Base-by-base conservation (phyloP, 1,140 invertebrate species). In the Calliopsis andreniformis region DNA sequence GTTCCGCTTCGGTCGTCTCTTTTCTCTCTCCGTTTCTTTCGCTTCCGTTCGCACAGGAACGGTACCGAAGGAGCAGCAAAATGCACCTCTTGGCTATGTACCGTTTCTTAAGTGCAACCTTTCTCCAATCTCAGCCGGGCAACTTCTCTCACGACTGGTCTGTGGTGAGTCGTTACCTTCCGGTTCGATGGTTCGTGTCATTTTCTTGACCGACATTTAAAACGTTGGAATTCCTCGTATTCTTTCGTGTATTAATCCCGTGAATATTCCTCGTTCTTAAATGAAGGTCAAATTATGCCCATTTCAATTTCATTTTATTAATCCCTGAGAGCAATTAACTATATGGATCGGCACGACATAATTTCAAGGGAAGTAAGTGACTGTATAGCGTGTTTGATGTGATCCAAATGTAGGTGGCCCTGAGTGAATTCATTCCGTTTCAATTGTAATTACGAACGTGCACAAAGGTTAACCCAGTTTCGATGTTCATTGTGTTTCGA, bases 31-130 rank as follows among this genome's bases (percentile, higher is more conserved):
- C 30, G 10, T 58, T 71, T 73, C 56, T 73, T 71, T 70, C 67
- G 4, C 30, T 32, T 71, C 30, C n/a, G 55, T 82, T 75, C 76
- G 35, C 55, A n/a, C 61, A 18, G 47, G 35, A 53, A 66, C 45
- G 43, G 47, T 28, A 20, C 35, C 39, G 47, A 42, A 42, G 23
- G 59, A 45, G 14, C 23, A 14, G 35, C 39, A 43, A 56, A 20
- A 32, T 25, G 66, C n/a, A 82, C 58, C 53, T 59, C 42, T 59
- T 43, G 45, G 42, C 62, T 64, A 28, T 53, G 61, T 78, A 78
- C 76, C 53, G 79, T 78, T 81, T 63, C 69, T 70, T 72, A 69
- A 80, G 79, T 81, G 71, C 63, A 69, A 62, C 49, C 64, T 61
- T 69, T 63, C 35, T 61, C 66, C 75, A 75, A 78, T 69, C 67